Percentiles rank a stretch among this genome's conserved stretches.
These are phyloP conservation scores for Nannoperca australis DNA, from an alignment of 2,797 vertebrate species.

Conservation along the genomic window DNA sequence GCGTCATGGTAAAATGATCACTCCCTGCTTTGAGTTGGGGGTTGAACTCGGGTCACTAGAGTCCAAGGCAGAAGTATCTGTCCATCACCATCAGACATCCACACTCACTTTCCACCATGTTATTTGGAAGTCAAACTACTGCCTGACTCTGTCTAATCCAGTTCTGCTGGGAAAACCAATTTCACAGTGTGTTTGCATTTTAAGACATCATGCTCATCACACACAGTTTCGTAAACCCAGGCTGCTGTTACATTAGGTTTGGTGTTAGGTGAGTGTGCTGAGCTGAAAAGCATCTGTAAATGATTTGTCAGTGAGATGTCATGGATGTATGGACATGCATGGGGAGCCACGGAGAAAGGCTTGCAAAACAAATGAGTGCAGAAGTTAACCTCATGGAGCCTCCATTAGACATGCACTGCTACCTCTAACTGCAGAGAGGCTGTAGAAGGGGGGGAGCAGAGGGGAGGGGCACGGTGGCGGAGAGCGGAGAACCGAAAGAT, in stretches of 20 bases:
- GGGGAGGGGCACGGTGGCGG: neutral
- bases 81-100: slow-evolving; percentile 14
- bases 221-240: slow-evolving; percentile 1
- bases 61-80: slow-evolving; percentile 14
- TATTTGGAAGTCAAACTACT: neutral
- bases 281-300: slow-evolving; percentile 70
- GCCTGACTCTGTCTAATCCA: slow-evolving; percentile 11
- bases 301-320: slow-evolving; percentile 67
- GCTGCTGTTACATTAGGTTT: slow-evolving; percentile 34
- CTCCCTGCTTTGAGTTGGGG: slow-evolving; percentile 17
- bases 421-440: slow-evolving; percentile 43
- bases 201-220: slow-evolving; percentile 19
- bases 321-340: slow-evolving; percentile 33
- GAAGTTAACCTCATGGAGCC: slow-evolving; percentile 64
- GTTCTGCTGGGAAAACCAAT: slow-evolving; percentile 8
- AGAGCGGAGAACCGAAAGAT: neutral
- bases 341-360: slow-evolving; percentile 32
- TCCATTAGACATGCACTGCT: slow-evolving; percentile 70
- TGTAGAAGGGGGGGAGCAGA: neutral
- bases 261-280: slow-evolving; percentile 22
- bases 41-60: slow-evolving; percentile 36
- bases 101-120: slow-evolving; percentile 24
- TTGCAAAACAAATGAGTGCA: slow-evolving; percentile 63
- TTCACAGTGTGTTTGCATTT: slow-evolving; percentile 30
- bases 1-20: slow-evolving; percentile 33